A percentile compares a stretch with the other conserved stretches of the same genome.
These are phyloP conservation scores for Parambassis ranga DNA, from an alignment of 2,797 vertebrate species.

Conservation along the genomic window DNA sequence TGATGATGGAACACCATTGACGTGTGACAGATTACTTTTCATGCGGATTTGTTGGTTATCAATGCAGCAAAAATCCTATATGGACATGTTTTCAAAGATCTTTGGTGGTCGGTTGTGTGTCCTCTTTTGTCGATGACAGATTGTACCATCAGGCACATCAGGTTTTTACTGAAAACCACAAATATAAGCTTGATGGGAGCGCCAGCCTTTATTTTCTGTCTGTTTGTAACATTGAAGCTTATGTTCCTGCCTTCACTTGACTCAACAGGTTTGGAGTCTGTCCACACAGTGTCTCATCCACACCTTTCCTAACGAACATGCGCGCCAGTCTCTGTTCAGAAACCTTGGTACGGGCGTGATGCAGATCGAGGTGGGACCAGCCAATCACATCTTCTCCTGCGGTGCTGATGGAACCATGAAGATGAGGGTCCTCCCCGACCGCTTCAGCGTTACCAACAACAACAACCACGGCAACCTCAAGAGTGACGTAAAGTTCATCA, in stretches of 20 bases:
- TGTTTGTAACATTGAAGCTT: too few relatives aligned
- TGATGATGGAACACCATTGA: too few relatives aligned
- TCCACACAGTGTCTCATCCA: constrained; percentile 86
- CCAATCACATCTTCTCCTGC: constrained; percentile 96
- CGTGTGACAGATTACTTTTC: too few relatives aligned
- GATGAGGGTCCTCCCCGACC: constrained; percentile 92
- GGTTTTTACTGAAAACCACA: too few relatives aligned
- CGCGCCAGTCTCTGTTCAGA: constrained; percentile 96
- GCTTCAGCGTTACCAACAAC: constrained; percentile 77
- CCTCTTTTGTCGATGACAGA: too few relatives aligned
- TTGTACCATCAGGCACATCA: too few relatives aligned
- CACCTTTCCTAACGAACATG: constrained; percentile 91
- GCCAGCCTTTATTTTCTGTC: too few relatives aligned
- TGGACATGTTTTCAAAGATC: too few relatives aligned
- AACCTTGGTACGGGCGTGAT: constrained; percentile 98
- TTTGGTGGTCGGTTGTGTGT: too few relatives aligned
- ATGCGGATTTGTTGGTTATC: too few relatives aligned
- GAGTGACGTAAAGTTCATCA: constrained; percentile 90
- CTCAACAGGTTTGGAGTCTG: constrained; percentile 88
- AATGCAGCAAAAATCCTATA: too few relatives aligned
- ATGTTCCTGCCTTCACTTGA: background rate
- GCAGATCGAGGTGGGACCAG: constrained; percentile 93
- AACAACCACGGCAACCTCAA: constrained; percentile 81
- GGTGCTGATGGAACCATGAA: constrained; percentile 99
- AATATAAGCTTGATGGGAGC: too few relatives aligned